Evolutionary conservation across 2,888 invertebrate species (phyloP).

Genomic region (Leucozona laternaria): DNA sequence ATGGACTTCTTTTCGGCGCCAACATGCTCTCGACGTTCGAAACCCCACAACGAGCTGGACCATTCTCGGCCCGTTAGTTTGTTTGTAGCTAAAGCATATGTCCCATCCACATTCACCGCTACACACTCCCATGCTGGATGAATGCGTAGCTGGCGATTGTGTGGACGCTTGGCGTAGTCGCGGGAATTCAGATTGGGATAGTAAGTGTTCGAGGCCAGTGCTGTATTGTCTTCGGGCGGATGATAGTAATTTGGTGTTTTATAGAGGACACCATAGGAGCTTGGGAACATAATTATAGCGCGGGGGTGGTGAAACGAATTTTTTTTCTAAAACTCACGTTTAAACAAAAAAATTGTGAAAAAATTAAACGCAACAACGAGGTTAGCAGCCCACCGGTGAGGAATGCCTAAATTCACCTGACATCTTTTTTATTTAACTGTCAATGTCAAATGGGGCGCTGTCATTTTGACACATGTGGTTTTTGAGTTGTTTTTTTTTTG

Average conservation of each 20-base stretch:
- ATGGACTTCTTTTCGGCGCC: slow-evolving; percentile 76
- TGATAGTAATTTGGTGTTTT: slow-evolving; percentile 79
- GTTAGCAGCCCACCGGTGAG: slow-evolving; percentile 74
- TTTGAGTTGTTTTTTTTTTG: slow-evolving; percentile 15
- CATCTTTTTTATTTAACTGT: slow-evolving; percentile 37
- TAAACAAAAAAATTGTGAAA: slow-evolving; percentile 73
- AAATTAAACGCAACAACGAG: slow-evolving; percentile 74
- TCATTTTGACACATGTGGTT: slow-evolving; percentile 64
- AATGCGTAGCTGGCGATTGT: slow-evolving; percentile 79
- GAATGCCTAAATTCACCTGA: slow-evolving; percentile 73
- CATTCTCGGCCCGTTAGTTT: slow-evolving; percentile 80
- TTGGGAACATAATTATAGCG: slow-evolving; percentile 79
- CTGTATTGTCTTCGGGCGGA: slow-evolving; percentile 79
- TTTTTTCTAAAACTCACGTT: slow-evolving; percentile 65
- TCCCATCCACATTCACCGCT: slow-evolving; percentile 77
- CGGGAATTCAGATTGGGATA: slow-evolving; percentile 83
- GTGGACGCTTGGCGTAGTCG: slow-evolving; percentile 81
- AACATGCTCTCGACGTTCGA: slow-evolving; percentile 76
- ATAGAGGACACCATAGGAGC: slow-evolving; percentile 78
- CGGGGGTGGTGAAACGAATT: slow-evolving; percentile 68
- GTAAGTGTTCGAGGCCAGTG: slow-evolving; percentile 79
- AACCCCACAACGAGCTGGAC: slow-evolving; percentile 82
- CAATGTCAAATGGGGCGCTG: slow-evolving; percentile 18
- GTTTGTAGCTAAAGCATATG: slow-evolving; percentile 80
- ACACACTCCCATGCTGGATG: slow-evolving; percentile 81